Evolutionary conservation across 2,113 vertebrate genomes (phyloP).

Genomic region (Delphinus delphis): DNA sequence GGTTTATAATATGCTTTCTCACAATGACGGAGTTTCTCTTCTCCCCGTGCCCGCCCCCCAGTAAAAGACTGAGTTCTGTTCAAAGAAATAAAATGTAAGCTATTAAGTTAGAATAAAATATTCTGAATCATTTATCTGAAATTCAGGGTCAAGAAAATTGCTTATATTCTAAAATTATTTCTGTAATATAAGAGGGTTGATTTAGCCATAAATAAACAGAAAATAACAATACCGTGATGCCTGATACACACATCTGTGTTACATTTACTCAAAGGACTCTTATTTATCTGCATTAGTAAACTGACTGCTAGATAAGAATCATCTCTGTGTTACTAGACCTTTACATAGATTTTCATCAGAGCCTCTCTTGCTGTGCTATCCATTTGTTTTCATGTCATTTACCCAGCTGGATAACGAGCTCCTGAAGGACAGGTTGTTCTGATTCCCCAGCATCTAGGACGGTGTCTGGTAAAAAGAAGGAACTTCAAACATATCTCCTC

Average conservation of each 20-base stretch:
- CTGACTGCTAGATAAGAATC: not conserved
- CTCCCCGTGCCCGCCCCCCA: not conserved
- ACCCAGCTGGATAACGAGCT: not conserved
- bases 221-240: not conserved
- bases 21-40: not conserved
- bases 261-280: not conserved
- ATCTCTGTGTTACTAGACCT: not conserved
- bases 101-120: conserved; percentile 34
- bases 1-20: not conserved
- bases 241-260: not conserved
- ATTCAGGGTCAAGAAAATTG: not conserved
- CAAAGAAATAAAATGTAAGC: not conserved
- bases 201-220: not conserved
- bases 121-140: conserved; percentile 8
- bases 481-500: not conserved
- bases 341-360: not conserved
- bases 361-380: not conserved
- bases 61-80: not conserved
- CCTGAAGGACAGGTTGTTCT: not conserved
- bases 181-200: not conserved
- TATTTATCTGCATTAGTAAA: not conserved
- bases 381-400: conserved; percentile 27
- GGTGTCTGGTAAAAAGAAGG: not conserved
- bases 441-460: not conserved
- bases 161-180: not conserved